Evolutionary conservation across 2,888 invertebrate genomes (phyloP).

Genomic region (Tricholauxania praeusta): DNA sequence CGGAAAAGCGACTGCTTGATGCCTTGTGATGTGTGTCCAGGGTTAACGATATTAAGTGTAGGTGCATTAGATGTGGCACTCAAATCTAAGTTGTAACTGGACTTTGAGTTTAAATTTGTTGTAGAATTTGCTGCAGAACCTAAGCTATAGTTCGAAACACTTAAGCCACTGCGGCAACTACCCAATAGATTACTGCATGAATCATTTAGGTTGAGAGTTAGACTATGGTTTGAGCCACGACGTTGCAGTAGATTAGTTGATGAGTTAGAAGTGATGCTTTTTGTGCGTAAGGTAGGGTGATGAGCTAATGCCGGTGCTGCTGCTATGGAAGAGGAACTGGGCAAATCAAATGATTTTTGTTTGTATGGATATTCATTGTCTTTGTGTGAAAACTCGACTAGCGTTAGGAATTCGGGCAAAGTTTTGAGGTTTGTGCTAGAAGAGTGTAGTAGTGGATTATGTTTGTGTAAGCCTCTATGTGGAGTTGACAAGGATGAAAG

Average conservation of each 20-base stretch:
- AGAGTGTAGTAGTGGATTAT: slow-evolving; percentile 58
- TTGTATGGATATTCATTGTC: slow-evolving; percentile 54
- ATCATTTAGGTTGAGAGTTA: slow-evolving; percentile 72
- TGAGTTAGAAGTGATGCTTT: slow-evolving; percentile 50
- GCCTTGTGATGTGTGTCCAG: slow-evolving; percentile 48
- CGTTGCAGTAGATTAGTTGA: slow-evolving; percentile 69
- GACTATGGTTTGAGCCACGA: slow-evolving; percentile 74
- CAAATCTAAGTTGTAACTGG: slow-evolving; percentile 58
- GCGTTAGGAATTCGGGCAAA: slow-evolving; percentile 77
- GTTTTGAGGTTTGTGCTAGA: slow-evolving; percentile 81
- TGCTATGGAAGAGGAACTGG: slow-evolving; percentile 39
- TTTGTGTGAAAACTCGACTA: slow-evolving; percentile 72
- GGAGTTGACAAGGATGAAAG: slow-evolving; percentile 24
- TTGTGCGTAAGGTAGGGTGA: slow-evolving; percentile 38
- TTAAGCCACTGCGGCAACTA: slow-evolving; percentile 64
- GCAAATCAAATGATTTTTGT: slow-evolving; percentile 60
- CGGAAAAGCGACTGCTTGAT: slow-evolving; percentile 50
- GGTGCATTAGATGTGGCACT: slow-evolving; percentile 42
- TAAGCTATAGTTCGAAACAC: slow-evolving; percentile 71
- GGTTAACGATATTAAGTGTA: slow-evolving; percentile 37
- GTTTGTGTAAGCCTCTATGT: slow-evolving; percentile 55
- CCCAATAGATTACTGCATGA: slow-evolving; percentile 68
- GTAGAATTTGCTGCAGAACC: slow-evolving; percentile 68
- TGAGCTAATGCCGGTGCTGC: slow-evolving; percentile 29
- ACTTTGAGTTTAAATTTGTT: slow-evolving; percentile 57